Conservation (phyloP, 53 echinoderm and acorn worm genomes). For the Antedon mediterranea region DNA sequence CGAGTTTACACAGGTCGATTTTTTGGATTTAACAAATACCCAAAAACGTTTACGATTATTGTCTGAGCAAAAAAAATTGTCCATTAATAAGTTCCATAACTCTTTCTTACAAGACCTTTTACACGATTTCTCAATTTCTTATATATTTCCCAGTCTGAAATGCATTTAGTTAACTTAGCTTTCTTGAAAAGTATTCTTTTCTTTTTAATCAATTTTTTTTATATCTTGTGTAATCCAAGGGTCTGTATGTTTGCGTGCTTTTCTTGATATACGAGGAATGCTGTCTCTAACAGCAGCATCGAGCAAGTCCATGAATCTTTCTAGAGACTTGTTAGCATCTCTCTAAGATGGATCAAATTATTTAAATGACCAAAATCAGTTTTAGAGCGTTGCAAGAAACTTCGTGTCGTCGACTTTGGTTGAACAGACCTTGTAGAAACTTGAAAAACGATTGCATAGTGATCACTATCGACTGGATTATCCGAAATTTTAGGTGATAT, state of each 20-base stretch:
- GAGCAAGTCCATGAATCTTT: not conserved
- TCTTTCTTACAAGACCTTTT: not conserved
- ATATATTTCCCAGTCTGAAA: not conserved
- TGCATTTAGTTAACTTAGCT: not conserved
- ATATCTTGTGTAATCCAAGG: slow-evolving; percentile 4
- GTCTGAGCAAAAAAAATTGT: not conserved
- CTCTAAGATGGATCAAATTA: not conserved
- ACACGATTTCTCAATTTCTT: not conserved
- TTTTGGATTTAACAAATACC: not conserved
- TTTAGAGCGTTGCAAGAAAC: not conserved
- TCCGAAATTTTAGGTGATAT: no score
- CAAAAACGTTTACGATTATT: not conserved
- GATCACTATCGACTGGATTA: no score
- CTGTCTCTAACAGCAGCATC: not conserved
- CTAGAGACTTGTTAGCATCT: not conserved
- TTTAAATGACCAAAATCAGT: not conserved
- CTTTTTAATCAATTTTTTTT: slow-evolving; percentile 28
- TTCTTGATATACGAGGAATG: not conserved
- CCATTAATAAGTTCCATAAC: not conserved
- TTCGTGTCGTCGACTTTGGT: not conserved
- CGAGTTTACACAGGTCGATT: no score
- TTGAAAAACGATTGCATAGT: no score
- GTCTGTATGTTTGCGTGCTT: not conserved
- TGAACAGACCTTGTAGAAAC: no score
- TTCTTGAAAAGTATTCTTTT: slow-evolving; percentile 9